A percentile compares a stretch with the other conserved stretches of the same genome.
phyloP scores from a whole-genome alignment of 2,113 vertebrate genomes.

The Hyaena hyaena region DNA sequence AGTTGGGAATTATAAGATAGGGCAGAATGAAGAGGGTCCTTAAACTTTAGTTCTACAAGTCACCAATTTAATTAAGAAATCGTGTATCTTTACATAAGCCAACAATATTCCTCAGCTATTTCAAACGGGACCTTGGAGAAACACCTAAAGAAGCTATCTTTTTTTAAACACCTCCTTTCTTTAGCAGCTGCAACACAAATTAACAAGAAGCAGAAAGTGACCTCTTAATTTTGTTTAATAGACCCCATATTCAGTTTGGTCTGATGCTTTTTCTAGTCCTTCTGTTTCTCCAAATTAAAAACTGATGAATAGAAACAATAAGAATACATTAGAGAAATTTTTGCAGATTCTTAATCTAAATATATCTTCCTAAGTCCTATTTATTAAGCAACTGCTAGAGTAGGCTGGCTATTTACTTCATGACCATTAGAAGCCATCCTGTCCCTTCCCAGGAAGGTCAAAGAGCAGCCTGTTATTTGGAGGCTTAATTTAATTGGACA shows the following conservation, averaged over 20 bases:
- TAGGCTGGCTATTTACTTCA: constrained; percentile 46
- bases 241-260: not conserved
- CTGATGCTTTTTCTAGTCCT: not conserved
- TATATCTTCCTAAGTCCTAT: not conserved
- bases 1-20: not conserved
- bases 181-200: not conserved
- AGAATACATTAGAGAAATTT: not conserved
- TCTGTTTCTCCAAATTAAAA: constrained; percentile 44
- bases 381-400: constrained; percentile 1
- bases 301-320: constrained; percentile 2
- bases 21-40: not conserved
- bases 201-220: constrained; percentile 47
- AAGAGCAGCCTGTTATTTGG: constrained; percentile 54
- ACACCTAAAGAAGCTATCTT: not conserved
- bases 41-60: not conserved
- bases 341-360: constrained; percentile 5
- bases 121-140: not conserved
- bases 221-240: constrained; percentile 6
- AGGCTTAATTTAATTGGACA: constrained; percentile 61
- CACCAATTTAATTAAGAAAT: not conserved
- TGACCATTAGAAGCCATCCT: constrained; percentile 9
- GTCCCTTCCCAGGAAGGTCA: constrained; percentile 73
- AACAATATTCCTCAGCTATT: not conserved
- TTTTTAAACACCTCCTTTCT: not conserved
- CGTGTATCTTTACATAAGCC: not conserved